Base-by-base conservation (phyloP, 2,113 vertebrate species). In the Uropsilus gracilis region DNA sequence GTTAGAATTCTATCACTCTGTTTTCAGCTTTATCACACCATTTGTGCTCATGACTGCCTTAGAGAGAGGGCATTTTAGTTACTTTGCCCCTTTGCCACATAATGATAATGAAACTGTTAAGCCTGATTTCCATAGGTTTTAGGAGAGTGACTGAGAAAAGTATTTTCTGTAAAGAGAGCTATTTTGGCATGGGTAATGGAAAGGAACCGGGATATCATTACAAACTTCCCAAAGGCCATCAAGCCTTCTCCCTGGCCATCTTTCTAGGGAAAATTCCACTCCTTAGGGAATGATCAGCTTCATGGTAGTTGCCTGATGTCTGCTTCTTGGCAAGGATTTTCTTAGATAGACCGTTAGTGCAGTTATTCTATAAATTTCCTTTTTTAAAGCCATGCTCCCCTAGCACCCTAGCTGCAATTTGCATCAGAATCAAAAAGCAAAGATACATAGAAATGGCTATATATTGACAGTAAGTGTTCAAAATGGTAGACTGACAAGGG, bases 91-190 rank as follows among this genome's bases (percentile, higher is more conserved):
- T 89, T 77, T 90, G 83, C 59, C 46, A 83, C 32, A 78, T 94
- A 77, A 85, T 83, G 90, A 92, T 88, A 77, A 78, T 64, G 78
- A 86, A 82, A 86, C 24, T 37, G 13, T 66, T 78, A 64, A 72
- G 73, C 73, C 72, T 95, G 91, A 75, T 89, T 93, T 87, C 89
- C 53, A 61, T 26, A 32, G 71, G 32, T 68, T 81, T 96, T 91
- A 80, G 92, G 71, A 80, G 83, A 84, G 72, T 26, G 39, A 83
- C 30, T 59, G 66, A 92, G 78, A 75, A 95, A 57, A 44, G 53
- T 80, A 37, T 75, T 96, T 83, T 85, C 77, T 95, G 82, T 92
- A 95, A 96, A 76, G 32, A 72, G 71, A 95, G 92, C 87, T 81
- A 87, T 94, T 94, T 95, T 90, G 80, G 46, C 42, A 11, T 39